These are phyloP conservation scores for Rutilus rutilus DNA, from an alignment of 2,113 vertebrate genomes.

Conservation along the genomic window DNA sequence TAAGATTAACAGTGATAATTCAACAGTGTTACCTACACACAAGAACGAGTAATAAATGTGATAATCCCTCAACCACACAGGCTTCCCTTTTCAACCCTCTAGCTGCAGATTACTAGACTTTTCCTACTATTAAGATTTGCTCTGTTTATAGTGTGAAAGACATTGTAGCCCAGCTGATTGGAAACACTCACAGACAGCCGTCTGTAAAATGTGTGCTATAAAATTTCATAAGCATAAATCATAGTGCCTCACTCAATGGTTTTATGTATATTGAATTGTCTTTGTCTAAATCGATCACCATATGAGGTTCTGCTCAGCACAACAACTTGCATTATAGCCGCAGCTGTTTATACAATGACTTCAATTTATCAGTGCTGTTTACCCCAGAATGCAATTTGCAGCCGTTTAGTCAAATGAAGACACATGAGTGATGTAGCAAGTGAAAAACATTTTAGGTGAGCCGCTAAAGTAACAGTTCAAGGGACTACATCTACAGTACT, in stretches of 20 bases:
- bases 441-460: slow-evolving; percentile 47
- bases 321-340: slow-evolving; percentile 52
- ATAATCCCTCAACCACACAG: background rate
- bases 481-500: background rate
- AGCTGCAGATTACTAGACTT: background rate
- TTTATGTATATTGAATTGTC: slow-evolving; percentile 65
- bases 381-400: slow-evolving; percentile 61
- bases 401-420: slow-evolving; percentile 67
- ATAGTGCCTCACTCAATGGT: slow-evolving; percentile 50
- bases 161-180: slow-evolving; percentile 28
- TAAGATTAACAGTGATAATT: slow-evolving; percentile 25
- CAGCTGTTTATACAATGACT: slow-evolving; percentile 65
- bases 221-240: slow-evolving; percentile 65
- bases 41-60: background rate
- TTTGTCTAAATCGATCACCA: slow-evolving; percentile 65
- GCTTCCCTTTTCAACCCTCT: background rate
- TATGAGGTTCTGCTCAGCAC: slow-evolving; percentile 43
- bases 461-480: background rate
- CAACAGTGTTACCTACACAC: slow-evolving; percentile 1
- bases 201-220: slow-evolving; percentile 53
- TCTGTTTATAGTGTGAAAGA: background rate
- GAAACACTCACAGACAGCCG: slow-evolving; percentile 42
- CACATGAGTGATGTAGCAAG: slow-evolving; percentile 52
- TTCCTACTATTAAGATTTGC: background rate
- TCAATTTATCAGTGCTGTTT: slow-evolving; percentile 69